Conservation (phyloP, 1,140 invertebrate species). For the Myzus persicae region DNA sequence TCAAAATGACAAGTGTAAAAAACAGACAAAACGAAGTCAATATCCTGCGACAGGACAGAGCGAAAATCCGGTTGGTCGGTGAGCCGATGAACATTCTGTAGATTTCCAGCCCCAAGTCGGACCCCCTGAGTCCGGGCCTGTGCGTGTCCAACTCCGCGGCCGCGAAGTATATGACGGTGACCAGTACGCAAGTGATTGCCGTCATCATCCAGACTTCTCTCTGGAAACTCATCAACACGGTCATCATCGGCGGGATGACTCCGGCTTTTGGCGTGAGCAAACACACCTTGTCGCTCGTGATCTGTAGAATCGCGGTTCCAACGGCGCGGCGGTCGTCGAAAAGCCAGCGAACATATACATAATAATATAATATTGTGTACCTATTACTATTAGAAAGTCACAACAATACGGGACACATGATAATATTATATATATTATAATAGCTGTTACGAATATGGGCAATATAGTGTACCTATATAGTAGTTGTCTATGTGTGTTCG, state of each 20-base stretch:
- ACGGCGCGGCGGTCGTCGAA: no score
- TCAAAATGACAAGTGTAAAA: slow-evolving; percentile 63
- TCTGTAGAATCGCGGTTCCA: slow-evolving; percentile 31
- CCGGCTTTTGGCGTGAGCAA: slow-evolving; percentile 65
- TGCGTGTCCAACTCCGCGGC: background rate
- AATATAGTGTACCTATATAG: background rate
- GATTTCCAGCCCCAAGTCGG: slow-evolving; percentile 39
- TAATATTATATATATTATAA: background rate
- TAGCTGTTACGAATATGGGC: background rate
- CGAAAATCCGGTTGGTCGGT: slow-evolving; percentile 58
- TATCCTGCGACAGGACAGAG: slow-evolving; percentile 61
- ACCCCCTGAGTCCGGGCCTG: background rate
- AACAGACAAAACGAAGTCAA: slow-evolving; percentile 63
- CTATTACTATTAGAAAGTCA: background rate
- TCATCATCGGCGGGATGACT: slow-evolving; percentile 65
- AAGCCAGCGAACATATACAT: background rate
- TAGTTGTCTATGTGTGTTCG: background rate
- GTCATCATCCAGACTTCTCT: slow-evolving; percentile 63
- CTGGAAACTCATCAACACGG: slow-evolving; percentile 64
- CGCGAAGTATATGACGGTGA: slow-evolving; percentile 61
- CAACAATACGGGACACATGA: background rate
- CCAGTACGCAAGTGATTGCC: slow-evolving; percentile 60
- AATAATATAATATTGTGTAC: background rate
- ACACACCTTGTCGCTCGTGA: slow-evolving; percentile 65
- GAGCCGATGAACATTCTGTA: slow-evolving; percentile 51